These are phyloP conservation scores for Aplysina aerophoba DNA, from an alignment of 37 sponge, comb jelly and placozoan genomes.

Conservation along the genomic window DNA sequence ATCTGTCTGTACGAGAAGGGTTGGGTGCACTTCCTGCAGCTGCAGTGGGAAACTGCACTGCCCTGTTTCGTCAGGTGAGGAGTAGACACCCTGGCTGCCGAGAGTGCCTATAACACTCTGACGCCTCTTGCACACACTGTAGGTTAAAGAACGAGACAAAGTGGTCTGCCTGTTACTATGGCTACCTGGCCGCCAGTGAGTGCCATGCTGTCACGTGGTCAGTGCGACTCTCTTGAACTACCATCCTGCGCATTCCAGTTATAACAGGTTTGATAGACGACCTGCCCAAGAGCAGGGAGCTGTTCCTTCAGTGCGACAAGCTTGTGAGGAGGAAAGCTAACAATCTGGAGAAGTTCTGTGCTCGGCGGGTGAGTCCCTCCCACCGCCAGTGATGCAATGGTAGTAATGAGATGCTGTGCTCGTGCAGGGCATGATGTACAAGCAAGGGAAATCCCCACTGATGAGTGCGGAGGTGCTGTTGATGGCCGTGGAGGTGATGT, in stretches of 20 bases:
- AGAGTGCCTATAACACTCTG: too few relatives aligned
- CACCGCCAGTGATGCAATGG: neutral
- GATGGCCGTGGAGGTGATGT: conserved; percentile 78
- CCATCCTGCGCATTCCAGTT: conserved; percentile 38
- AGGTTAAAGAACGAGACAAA: conserved; percentile 92
- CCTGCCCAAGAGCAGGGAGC: conserved; percentile 66
- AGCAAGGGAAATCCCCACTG: conserved; percentile 33
- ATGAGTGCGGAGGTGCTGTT: conserved; percentile 60
- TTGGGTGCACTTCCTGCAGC: conserved; percentile 73
- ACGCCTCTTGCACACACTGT: neutral
- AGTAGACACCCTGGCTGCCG: too few relatives aligned
- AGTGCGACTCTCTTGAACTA: neutral
- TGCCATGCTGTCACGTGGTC: neutral
- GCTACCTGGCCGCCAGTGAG: conserved; percentile 83
- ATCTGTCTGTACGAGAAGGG: conserved; percentile 85
- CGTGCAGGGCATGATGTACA: conserved; percentile 58
- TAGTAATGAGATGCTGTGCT: neutral
- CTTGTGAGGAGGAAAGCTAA: conserved; percentile 78
- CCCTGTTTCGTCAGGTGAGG: conserved; percentile 68
- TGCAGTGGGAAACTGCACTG: conserved; percentile 63
- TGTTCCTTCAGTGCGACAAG: conserved; percentile 68
- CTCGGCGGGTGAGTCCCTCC: conserved; percentile 62
- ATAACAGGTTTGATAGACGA: conserved; percentile 64
- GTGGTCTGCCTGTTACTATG: conserved; percentile 89
- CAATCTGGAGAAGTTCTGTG: conserved; percentile 80